phyloP scores from a whole-genome alignment of 2,888 invertebrate genomes.

The Tolmerus cingulatus region DNA sequence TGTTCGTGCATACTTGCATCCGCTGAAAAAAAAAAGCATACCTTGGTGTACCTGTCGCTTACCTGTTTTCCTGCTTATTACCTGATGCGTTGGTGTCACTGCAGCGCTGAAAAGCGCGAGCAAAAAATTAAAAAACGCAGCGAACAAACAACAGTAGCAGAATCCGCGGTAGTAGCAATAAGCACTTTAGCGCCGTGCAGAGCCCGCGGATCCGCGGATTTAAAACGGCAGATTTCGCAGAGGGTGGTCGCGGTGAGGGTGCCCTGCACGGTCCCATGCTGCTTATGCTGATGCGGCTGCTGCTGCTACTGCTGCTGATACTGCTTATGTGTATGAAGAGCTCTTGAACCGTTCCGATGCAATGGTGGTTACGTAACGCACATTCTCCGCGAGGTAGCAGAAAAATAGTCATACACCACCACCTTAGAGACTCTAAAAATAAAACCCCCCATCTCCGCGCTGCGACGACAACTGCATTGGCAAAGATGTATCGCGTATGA shows the following conservation, averaged over 20 bases:
- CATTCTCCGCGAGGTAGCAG: constrained; percentile 2
- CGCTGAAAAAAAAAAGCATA: background rate
- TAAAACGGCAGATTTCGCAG: background rate
- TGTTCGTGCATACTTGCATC: background rate
- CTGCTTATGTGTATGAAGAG: background rate
- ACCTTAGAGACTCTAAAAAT: constrained; percentile 19
- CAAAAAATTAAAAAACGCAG: constrained; percentile 13
- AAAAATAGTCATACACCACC: constrained; percentile 11
- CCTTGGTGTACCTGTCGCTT: constrained; percentile 13
- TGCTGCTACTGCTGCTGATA: background rate
- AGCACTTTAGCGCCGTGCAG: background rate
- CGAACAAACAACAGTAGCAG: background rate
- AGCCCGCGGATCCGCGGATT: background rate
- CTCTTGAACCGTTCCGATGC: constrained; percentile 1
- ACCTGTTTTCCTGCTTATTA: constrained; percentile 18
- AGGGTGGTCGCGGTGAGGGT: constrained; percentile 22
- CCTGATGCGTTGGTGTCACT: constrained; percentile 31
- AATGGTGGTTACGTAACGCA: constrained; percentile 24
- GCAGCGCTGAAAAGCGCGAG: constrained; percentile 9
- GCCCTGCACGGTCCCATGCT: background rate
- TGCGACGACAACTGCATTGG: background rate
- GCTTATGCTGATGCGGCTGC: background rate
- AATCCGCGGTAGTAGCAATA: background rate
- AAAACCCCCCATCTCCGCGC: background rate
- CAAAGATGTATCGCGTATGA: background rate